Base-by-base conservation (phyloP, 2,888 invertebrate genomes). In the Poecilobothrus nobilitatus region DNA sequence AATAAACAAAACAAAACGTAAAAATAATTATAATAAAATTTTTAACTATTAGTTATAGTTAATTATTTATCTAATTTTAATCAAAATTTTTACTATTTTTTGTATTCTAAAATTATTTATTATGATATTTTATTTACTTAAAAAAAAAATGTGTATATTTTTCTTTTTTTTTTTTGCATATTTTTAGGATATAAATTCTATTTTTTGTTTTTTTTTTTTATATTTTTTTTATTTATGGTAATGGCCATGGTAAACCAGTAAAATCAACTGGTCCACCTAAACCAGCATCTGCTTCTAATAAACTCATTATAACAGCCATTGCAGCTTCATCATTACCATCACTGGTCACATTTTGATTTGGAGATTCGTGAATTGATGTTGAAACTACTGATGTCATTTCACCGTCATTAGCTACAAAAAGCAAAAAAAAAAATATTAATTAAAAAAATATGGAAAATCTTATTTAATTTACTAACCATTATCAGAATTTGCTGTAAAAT, bases 231-330 rank as follows among this genome's bases (percentile, higher is more conserved):
- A n/a, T 53, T 63, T 71, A 73, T 67, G 73, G 73, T 66, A 74
- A 67, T 63, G 73, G 73, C 94, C 94, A 94, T 0, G 94, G 93
- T 27, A 94, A 81, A 41, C 91, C 91, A 10, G 91, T 89, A 81
- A 92, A 92, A 83, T 94, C 94, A 61, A 93, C 91, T 0, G 92
- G 92, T 0, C 92, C 93, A 63, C 93, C 94, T 5, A 94, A 85
- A 0, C 94, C 94, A 0, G 93, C 93, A 78, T 94, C 94, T 0
- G 93, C 94, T 80, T 94, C 94, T 65, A 94, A 82, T 33, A 94
- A 85, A 78, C 91, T 93, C 94, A 94, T 94, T 74, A 94, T 92
- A 73, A 94, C 93, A 1, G 94, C 92, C 92, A 94, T 94, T 7
- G 93, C 92, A 3, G 94, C 93, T 78, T 94, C 94, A 74, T 94